Evolutionary conservation across 2,888 invertebrate species (phyloP).

Genomic region (Rosalia funebris): DNA sequence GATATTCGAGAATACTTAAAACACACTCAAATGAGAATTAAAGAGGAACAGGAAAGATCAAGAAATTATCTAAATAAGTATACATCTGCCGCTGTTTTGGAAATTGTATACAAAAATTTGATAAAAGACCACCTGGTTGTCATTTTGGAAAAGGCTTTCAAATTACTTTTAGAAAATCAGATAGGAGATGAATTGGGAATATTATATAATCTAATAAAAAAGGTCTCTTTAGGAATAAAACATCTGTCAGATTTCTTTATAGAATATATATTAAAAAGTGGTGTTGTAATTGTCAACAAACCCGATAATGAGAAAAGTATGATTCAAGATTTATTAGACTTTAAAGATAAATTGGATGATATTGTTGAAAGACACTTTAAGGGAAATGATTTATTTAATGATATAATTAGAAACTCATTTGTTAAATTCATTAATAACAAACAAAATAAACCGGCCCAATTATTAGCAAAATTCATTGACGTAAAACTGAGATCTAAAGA

Average conservation of each 20-base stretch:
- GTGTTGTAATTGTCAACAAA: constrained; percentile 85
- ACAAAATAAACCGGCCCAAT: constrained; percentile 96
- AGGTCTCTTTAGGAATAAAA: constrained; percentile 86
- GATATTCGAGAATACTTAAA: constrained; percentile 88
- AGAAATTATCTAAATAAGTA: constrained; percentile 83
- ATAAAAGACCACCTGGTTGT: constrained; percentile 87
- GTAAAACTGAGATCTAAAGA: constrained; percentile 93
- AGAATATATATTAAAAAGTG: constrained; percentile 92
- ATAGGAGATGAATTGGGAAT: constrained; percentile 83
- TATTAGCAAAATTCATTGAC: constrained; percentile 98
- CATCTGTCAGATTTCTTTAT: constrained; percentile 89
- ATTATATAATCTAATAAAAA: constrained; percentile 84
- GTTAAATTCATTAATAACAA: constrained; percentile 96
- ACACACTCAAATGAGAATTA: constrained; percentile 77
- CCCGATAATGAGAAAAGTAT: constrained; percentile 91
- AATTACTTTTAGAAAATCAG: constrained; percentile 82
- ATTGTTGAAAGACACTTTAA: constrained; percentile 89
- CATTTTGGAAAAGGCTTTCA: constrained; percentile 89
- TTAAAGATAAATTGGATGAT: constrained; percentile 95
- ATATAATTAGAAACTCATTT: constrained; percentile 93
- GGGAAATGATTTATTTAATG: constrained; percentile 83
- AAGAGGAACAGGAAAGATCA: constrained; percentile 89
- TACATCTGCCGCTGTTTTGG: constrained; percentile 85
- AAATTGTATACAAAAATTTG: constrained; percentile 89
- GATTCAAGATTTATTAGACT: constrained; percentile 93